Evolutionary conservation across 2,797 vertebrate genomes (phyloP).

Genomic region (Scarus forsteni): DNA sequence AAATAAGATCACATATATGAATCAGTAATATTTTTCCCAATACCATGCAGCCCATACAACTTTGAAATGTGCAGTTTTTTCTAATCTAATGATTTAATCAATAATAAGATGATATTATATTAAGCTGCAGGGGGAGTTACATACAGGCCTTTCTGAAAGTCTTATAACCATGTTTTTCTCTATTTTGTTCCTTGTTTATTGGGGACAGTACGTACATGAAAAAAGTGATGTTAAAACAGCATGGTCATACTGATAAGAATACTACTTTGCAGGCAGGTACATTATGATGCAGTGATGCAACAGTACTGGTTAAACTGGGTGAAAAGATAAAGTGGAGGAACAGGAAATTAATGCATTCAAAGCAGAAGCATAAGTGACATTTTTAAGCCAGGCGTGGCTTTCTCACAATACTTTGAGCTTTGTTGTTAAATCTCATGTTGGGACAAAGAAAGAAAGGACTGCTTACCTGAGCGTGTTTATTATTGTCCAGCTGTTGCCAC

Average conservation of each 20-base stretch:
- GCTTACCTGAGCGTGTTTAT: constrained; percentile 87
- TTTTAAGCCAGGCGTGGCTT: constrained; percentile 32
- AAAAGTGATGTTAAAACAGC: neutral
- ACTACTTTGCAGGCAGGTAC: neutral
- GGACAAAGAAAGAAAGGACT: neutral
- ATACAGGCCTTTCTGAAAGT: no score
- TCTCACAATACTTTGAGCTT: neutral
- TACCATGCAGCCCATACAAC: no score
- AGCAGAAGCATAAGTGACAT: constrained; percentile 8
- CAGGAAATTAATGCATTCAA: constrained; percentile 28
- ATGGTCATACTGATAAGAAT: neutral
- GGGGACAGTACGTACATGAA: no score
- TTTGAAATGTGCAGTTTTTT: no score
- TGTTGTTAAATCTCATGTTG: neutral
- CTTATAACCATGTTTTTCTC: no score
- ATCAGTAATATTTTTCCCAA: no score
- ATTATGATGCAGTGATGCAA: neutral
- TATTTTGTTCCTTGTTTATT: no score
- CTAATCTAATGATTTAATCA: no score
- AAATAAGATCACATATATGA: no score
- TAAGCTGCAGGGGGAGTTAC: no score
- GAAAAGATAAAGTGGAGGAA: constrained; percentile 19
- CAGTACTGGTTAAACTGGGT: constrained; percentile 17
- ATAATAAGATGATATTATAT: no score
- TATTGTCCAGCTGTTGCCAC: constrained; percentile 84